Conservation (phyloP, 2,888 invertebrate species). For the Hyposoter didymator region DNA sequence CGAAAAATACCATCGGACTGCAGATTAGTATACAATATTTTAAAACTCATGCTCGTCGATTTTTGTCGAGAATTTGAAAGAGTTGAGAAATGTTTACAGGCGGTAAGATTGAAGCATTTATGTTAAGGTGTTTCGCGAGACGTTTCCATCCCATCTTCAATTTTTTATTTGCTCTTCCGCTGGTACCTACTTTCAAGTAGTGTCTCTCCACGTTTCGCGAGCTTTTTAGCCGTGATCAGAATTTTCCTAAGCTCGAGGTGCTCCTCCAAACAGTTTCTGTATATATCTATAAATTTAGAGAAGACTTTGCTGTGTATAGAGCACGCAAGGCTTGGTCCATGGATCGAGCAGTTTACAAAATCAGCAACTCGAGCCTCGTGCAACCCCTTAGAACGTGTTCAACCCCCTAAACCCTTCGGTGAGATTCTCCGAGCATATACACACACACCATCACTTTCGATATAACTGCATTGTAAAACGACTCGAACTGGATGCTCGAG, state of each 20-base stretch:
- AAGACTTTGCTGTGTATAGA: constrained; percentile 24
- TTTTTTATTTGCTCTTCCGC: neutral
- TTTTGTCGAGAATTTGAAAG: neutral
- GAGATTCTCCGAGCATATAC: neutral
- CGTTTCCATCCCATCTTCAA: neutral
- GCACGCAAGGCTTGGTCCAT: constrained; percentile 6
- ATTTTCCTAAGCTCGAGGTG: constrained; percentile 47
- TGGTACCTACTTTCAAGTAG: neutral
- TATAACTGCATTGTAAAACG: neutral
- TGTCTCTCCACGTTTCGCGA: constrained; percentile 34
- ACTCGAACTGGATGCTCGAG: neutral
- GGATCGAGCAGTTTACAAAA: constrained; percentile 37
- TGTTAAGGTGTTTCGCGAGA: neutral
- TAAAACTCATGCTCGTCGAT: neutral
- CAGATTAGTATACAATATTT: neutral
- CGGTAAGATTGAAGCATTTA: neutral
- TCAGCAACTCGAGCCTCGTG: constrained; percentile 32
- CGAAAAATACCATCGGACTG: neutral
- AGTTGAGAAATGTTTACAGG: neutral
- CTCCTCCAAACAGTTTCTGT: constrained; percentile 8
- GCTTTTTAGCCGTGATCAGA: constrained; percentile 60
- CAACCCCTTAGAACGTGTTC: constrained; percentile 25
- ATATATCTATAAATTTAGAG: constrained; percentile 19
- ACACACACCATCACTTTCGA: neutral
- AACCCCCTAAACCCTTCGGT: constrained; percentile 13